Evolutionary conservation across 1,140 invertebrate genomes (phyloP), one percentile per base, ranked within the genome.

Genomic region (Melipona quadrifasciata): DNA sequence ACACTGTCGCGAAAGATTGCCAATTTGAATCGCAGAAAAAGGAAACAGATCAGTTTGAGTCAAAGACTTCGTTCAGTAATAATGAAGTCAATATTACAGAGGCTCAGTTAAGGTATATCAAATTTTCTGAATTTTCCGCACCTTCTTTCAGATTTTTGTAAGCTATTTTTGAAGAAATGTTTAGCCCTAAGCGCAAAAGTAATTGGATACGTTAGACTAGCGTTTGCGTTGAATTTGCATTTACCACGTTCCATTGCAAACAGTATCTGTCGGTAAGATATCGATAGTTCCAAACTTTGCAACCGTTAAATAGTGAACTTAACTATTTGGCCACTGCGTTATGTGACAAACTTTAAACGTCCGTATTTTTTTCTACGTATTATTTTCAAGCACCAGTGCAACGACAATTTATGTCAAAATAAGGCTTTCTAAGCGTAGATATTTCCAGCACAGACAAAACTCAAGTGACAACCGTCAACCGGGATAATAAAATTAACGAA

Each of bases 401-500:
- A 16, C 24, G 16, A n/a, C 3, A n/a, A 47, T 47, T 39, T 11
- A n/a, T n/a, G 39, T 19, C n/a, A 27, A 68, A 78, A 80, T 77
- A 84, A 73, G 81, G 80, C 61, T 86, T 89, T 86, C 67, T 89
- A 86, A 89, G 87, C 81, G 80, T 76, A 89, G 88, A 89, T 80
- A 81, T 89, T 89, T 89, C 84, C 82, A 89, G 85, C 88, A 57
- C 81, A 88, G 78, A 73, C 64, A 80, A 86, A 77, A 77, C 79
- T 81, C 74, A 47, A 78, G 74, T 55, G 51, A 68, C 83, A 31
- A 17, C 58, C 58, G 51, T 61, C 51, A 39, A 53, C 27, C 61
- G 83, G 77, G 67, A 67, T 68, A 74, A 64, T 73, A 85, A 73
- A 58, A 61, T 71, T 84, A 84, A 84, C 51, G 57, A 79, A 74